Base-by-base conservation (phyloP, 1,140 invertebrate genomes). In the Hydropsyche tenuis region DNA sequence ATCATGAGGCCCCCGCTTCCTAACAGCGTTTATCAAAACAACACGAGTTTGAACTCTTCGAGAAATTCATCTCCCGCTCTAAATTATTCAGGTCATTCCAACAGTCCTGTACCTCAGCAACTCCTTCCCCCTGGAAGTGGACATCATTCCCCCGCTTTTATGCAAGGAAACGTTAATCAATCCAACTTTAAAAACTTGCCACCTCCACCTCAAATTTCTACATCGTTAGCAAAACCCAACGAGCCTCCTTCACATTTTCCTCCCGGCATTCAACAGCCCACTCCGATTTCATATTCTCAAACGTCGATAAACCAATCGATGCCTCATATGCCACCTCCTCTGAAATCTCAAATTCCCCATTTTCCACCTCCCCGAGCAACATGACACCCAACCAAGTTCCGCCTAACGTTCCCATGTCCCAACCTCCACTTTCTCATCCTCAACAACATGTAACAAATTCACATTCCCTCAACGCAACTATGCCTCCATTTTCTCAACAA, bases 61-160 rank as follows among this genome's bases (percentile, higher is more conserved):
- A 70, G 76, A 73, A 78, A 78, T 72, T 73, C 74, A 7, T 78
- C 76, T 14, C 76, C 76, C 14, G 72, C 69, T n/a, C 60, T 77
- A 30, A 75, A 73, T 27, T 63, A 75, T 25, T 69, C 76, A 1
- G 60, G 43, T 14, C 42, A 70, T 12, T 70, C 68, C 1, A 68
- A 46, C 16, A 68, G 69, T 64, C 72, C 69, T 14, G 30, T 72
- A 37, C 56, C 56, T 27, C 20, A 60, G 23, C 48, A 53, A 53
- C 14, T 9, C 48, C 6, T 16, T 5, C 51, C 12, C 9, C 30
- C 20, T 5, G 25, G 56, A 9, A 23, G 12, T 25, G 12, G 22
- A 23, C 56, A 60, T 4, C 56, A 60, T 9, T 60, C 56, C 22
- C 48, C 48, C 6, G 7, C 48, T 14, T 60, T 60, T 60, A 12